A percentile compares a stretch with the other conserved stretches of the same genome.
Conservation (phyloP, 2,113 vertebrate genomes). For the Verasper variegatus region DNA sequence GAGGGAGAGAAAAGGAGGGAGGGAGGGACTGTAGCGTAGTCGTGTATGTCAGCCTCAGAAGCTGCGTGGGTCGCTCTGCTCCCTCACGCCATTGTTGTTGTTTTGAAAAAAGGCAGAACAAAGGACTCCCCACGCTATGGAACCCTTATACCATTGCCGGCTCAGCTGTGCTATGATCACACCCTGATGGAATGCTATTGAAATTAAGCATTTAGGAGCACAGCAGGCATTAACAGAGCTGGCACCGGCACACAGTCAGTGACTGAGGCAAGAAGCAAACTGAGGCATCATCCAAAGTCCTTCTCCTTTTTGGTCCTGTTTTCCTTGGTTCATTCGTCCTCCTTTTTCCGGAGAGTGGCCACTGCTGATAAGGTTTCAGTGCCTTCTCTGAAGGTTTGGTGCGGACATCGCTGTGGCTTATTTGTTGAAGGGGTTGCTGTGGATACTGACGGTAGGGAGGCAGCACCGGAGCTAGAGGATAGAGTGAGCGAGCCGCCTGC, state of each 20-base stretch:
- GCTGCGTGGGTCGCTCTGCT: conserved; percentile 68
- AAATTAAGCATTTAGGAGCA: conserved; percentile 68
- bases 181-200: conserved; percentile 68
- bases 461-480: conserved; percentile 75
- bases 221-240: conserved; percentile 67
- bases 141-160: conserved; percentile 54
- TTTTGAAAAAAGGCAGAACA: conserved; percentile 73
- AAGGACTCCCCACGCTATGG: conserved; percentile 68
- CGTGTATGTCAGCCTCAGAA: conserved; percentile 69
- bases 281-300: conserved; percentile 57
- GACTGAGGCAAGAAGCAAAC: conserved; percentile 53
- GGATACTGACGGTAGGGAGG: conserved; percentile 83
- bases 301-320: conserved; percentile 48
- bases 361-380: conserved; percentile 70
- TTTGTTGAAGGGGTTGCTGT: conserved; percentile 96
- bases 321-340: conserved; percentile 46
- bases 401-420: conserved; percentile 77
- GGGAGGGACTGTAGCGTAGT: conserved; percentile 67
- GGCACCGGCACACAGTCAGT: conserved; percentile 46
- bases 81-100: conserved; percentile 74
- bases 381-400: conserved; percentile 68
- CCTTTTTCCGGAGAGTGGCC: conserved; percentile 51
- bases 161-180: conserved; percentile 68
- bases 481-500: conserved; percentile 76
- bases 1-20: conserved; percentile 43